phyloP scores from a whole-genome alignment of 2,797 vertebrate genomes.

The Podargus strigoides region DNA sequence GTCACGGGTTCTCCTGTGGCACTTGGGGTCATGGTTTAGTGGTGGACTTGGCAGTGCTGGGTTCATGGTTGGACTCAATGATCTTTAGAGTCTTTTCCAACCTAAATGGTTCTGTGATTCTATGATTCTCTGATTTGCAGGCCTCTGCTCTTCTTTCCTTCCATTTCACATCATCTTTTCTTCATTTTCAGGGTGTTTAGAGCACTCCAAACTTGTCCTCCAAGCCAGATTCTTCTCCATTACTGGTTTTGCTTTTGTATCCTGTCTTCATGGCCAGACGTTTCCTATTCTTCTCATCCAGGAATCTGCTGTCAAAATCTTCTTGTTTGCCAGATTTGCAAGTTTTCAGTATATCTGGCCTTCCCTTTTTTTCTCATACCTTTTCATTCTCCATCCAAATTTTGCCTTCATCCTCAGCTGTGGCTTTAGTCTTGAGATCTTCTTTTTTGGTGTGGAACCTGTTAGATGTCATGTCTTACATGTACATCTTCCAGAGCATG shows the following conservation, averaged over 20 bases:
- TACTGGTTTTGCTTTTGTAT: background rate
- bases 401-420: background rate
- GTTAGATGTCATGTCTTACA: background rate
- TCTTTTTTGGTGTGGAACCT: background rate
- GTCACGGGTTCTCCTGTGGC: background rate
- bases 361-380: background rate
- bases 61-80: background rate
- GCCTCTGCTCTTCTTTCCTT: background rate
- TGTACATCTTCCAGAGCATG: fast-evolving
- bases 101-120: background rate
- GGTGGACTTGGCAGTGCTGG: background rate
- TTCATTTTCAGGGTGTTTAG: background rate
- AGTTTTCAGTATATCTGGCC: background rate
- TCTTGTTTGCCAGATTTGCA: background rate
- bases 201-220: background rate
- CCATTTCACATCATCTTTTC: background rate
- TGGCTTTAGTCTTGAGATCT: background rate
- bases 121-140: background rate
- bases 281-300: background rate
- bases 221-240: background rate
- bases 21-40: background rate
- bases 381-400: background rate
- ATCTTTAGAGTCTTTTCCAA: background rate
- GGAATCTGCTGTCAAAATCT: background rate
- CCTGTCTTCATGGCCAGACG: background rate